Evolutionary conservation across 2,888 invertebrate genomes (phyloP).

Genomic region (Craniophora ligustri): DNA sequence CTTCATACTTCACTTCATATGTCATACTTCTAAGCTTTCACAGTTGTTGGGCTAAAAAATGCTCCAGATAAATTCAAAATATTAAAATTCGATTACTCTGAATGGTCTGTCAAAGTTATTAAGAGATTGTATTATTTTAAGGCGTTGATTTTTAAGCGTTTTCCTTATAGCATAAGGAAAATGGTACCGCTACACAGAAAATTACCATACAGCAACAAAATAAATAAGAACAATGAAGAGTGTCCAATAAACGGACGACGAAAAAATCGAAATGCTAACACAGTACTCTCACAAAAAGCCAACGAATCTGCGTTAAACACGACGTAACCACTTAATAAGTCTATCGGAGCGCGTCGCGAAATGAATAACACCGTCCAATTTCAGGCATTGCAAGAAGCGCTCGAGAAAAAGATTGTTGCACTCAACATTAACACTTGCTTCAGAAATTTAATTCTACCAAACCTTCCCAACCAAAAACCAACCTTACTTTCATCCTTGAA

Average conservation of each 20-base stretch:
- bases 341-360: constrained; percentile 64
- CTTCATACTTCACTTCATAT: background rate
- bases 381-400: constrained; percentile 66
- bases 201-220: constrained; percentile 7
- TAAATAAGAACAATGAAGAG: constrained; percentile 14
- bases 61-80: background rate
- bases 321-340: constrained; percentile 70
- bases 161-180: too few relatives aligned
- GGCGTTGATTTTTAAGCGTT: background rate
- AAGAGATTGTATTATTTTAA: too few relatives aligned
- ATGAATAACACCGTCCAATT: constrained; percentile 74
- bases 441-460: constrained; percentile 74
- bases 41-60: background rate
- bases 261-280: constrained; percentile 45
- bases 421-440: constrained; percentile 78
- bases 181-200: too few relatives aligned
- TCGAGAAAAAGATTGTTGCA: constrained; percentile 79
- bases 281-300: constrained; percentile 47
- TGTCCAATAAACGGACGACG: constrained; percentile 19
- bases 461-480: constrained; percentile 32
- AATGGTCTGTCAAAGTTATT: too few relatives aligned
- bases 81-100: too few relatives aligned
- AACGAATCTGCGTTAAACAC: constrained; percentile 60
- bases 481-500: constrained; percentile 22
- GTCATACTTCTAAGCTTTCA: background rate